Conservation (phyloP, 1,140 invertebrate species). For the Aphelenchoides besseyi region DNA sequence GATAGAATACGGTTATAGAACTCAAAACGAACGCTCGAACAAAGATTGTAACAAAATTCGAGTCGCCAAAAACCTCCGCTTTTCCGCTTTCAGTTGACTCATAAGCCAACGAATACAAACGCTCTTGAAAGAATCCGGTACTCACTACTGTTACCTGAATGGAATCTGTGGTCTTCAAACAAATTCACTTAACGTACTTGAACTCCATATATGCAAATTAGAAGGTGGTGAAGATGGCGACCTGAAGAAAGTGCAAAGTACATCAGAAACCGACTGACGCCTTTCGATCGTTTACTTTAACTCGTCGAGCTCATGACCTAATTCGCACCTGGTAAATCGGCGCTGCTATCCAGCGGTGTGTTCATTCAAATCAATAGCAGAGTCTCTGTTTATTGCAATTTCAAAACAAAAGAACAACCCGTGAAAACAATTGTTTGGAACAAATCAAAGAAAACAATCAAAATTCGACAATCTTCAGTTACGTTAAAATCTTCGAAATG, state of each 20-base stretch:
- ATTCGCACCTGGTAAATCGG: too few relatives aligned
- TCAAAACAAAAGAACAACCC: background rate
- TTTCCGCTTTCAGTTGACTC: background rate
- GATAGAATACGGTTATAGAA: background rate
- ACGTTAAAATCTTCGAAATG: too few relatives aligned
- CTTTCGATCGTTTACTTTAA: background rate
- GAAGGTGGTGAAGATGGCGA: background rate
- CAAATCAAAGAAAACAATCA: background rate
- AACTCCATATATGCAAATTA: background rate
- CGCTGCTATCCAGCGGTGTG: background rate
- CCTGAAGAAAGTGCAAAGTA: background rate
- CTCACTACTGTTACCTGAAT: background rate
- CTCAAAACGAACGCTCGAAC: conserved; percentile 4
- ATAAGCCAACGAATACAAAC: background rate
- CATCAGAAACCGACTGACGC: background rate
- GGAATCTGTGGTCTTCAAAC: background rate
- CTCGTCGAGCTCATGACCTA: background rate
- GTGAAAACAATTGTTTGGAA: background rate
- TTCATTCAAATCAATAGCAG: background rate
- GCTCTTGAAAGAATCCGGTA: conserved; percentile 11
- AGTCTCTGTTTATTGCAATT: background rate
- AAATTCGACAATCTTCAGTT: background rate
- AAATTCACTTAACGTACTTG: background rate
- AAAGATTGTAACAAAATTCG: background rate
- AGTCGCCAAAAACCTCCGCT: background rate